A percentile compares a stretch with the other conserved stretches of the same genome.
Conservation (phyloP, 2,113 vertebrate species). For the Lagopus leucura region DNA sequence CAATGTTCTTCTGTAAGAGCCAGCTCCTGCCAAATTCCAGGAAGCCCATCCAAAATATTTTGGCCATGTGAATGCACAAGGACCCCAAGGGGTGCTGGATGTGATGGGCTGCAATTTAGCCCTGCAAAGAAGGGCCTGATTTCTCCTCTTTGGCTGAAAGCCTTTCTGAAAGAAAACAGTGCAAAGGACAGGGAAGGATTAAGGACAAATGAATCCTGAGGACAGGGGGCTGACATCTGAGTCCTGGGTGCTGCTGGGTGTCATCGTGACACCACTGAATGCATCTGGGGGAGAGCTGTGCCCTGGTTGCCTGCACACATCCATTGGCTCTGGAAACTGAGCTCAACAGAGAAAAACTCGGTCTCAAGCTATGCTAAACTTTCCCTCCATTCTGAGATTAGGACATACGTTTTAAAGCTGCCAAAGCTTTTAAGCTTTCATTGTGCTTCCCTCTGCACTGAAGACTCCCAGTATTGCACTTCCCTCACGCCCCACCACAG, state of each 20-base stretch:
- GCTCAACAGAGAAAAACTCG: not conserved
- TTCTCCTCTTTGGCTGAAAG: not conserved
- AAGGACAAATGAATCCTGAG: not conserved
- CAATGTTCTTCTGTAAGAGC: not conserved
- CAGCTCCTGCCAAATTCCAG: not conserved
- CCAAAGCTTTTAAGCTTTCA: not conserved
- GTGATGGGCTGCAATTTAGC: not conserved
- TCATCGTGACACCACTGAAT: rapidly evolving
- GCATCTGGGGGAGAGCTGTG: not conserved
- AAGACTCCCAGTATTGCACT: not conserved
- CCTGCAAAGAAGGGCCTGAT: not conserved
- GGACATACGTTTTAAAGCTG: not conserved
- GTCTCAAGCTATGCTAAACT: not conserved
- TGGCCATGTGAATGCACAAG: not conserved
- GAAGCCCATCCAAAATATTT: not conserved
- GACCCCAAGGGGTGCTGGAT: not conserved
- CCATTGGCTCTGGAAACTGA: not conserved
- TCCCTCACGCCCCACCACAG: not conserved
- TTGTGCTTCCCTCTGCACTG: not conserved
- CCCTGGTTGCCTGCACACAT: rapidly evolving
- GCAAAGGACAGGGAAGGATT: not conserved
- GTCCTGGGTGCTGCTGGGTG: not conserved
- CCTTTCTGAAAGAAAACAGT: not conserved
- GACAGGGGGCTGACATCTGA: not conserved
- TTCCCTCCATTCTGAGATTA: not conserved